These are phyloP conservation scores for Aphaenogaster floridana DNA, from an alignment of 1,140 invertebrate genomes.

Conservation along the genomic window DNA sequence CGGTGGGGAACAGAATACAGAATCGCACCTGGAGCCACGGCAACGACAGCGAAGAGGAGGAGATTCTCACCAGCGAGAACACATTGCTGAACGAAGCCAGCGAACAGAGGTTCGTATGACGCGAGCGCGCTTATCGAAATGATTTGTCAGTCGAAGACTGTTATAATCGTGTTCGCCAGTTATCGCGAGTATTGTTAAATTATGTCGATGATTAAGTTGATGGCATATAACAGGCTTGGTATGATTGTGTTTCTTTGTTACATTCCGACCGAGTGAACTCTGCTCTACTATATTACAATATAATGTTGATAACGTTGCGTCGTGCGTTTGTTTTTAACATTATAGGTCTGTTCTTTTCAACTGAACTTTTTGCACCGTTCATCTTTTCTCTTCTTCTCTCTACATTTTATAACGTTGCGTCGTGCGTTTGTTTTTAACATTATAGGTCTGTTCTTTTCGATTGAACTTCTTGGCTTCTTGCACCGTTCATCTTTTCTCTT, in stretches of 20 bases:
- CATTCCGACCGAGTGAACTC: neutral
- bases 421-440: neutral
- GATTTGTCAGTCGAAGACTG: constrained; percentile 5
- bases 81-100: constrained; percentile 52
- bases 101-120: constrained; percentile 64
- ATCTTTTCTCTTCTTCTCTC: too few species aligned
- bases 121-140: constrained; percentile 25
- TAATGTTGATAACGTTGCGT: neutral
- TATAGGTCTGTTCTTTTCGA: too few species aligned
- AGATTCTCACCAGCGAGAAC: constrained; percentile 53
- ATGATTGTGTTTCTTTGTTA: constrained; percentile 22
- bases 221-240: neutral
- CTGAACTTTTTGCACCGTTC: too few species aligned
- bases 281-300: neutral
- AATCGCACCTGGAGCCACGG: constrained; percentile 74
- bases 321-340: neutral
- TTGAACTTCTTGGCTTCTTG: too few species aligned
- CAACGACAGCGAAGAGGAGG: constrained; percentile 68
- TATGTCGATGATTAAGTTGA: constrained; percentile 31
- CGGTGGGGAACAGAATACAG: constrained; percentile 65
- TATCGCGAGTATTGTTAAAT: constrained; percentile 25
- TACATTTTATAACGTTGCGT: too few species aligned
- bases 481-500: too few species aligned
- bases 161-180: neutral
- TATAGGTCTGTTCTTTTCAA: too few species aligned